phyloP scores from a whole-genome alignment of 1,140 invertebrate genomes.

The Heliothis subflexa region DNA sequence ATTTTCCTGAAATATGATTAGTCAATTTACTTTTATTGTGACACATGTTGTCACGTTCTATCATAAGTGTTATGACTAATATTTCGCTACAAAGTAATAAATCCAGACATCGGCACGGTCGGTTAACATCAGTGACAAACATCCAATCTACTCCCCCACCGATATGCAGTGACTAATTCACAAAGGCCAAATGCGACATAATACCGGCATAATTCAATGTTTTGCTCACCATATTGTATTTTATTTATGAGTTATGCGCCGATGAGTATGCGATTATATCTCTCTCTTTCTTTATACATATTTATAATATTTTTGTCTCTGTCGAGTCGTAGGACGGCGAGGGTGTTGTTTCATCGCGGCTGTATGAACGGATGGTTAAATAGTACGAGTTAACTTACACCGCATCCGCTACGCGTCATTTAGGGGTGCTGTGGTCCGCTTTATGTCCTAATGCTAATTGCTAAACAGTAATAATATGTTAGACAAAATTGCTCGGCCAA shows the following conservation, averaged over 20 bases:
- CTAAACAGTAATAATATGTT: constrained; percentile 26
- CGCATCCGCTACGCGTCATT: constrained; percentile 79
- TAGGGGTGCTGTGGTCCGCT: constrained; percentile 66
- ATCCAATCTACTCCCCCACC: constrained; percentile 73
- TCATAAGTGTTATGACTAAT: constrained; percentile 20
- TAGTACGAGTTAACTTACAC: constrained; percentile 83
- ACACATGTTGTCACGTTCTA: constrained; percentile 6
- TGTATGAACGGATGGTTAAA: constrained; percentile 83
- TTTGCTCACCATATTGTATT: constrained; percentile 87
- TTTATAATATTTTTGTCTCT: constrained; percentile 58
- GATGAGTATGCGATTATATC: constrained; percentile 66
- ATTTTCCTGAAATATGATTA: background rate
- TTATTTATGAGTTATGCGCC: constrained; percentile 86
- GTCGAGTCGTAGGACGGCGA: constrained; percentile 57
- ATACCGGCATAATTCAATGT: constrained; percentile 87
- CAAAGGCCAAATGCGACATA: constrained; percentile 86
- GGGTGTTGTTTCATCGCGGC: constrained; percentile 74
- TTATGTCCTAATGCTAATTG: constrained; percentile 60
- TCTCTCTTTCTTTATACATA: constrained; percentile 61
- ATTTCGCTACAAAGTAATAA: constrained; percentile 60
- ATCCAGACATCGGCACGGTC: constrained; percentile 61
- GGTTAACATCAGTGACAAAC: constrained; percentile 72
- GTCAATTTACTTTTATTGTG: background rate
- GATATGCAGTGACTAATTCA: constrained; percentile 81
- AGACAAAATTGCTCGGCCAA: background rate